These are phyloP conservation scores for Heliornis fulica DNA, from an alignment of 2,113 vertebrate species.

Conservation along the genomic window DNA sequence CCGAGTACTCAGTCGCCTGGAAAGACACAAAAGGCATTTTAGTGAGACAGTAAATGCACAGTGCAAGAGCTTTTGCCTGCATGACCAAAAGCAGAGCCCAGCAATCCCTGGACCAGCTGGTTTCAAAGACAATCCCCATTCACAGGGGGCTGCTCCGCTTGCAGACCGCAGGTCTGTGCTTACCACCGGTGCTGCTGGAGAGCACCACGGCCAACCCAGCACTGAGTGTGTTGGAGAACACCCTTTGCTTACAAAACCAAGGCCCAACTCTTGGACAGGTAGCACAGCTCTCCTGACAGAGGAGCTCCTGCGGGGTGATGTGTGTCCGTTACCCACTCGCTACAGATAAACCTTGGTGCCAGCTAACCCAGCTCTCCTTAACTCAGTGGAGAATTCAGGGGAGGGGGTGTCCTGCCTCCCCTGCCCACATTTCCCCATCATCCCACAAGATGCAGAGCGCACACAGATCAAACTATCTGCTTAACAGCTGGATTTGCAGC, in stretches of 20 bases:
- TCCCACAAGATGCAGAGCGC: background rate
- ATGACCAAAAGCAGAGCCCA: background rate
- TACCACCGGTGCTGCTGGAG: fast-evolving
- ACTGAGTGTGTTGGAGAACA: no score
- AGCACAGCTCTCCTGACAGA: background rate
- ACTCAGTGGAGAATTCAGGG: background rate
- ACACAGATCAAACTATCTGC: fast-evolving
- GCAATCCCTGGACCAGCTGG: background rate
- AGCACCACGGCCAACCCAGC: no score
- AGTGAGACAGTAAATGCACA: background rate
- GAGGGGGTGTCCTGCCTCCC: fast-evolving
- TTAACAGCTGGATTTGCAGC: background rate
- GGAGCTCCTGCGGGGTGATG: background rate
- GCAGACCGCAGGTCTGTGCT: background rate
- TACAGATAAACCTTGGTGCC: no score
- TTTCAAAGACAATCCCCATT: background rate
- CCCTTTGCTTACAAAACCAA: background rate
- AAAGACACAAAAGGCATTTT: conserved; percentile 39
- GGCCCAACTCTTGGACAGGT: background rate
- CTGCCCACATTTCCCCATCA: background rate
- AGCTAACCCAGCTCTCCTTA: background rate
- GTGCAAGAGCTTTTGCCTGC: background rate
- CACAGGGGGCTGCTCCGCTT: background rate
- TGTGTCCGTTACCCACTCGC: no score
- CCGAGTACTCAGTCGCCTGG: conserved; percentile 92